These are phyloP conservation scores for Mechanitis mazaeus DNA, from an alignment of 2,888 invertebrate species.

Conservation along the genomic window DNA sequence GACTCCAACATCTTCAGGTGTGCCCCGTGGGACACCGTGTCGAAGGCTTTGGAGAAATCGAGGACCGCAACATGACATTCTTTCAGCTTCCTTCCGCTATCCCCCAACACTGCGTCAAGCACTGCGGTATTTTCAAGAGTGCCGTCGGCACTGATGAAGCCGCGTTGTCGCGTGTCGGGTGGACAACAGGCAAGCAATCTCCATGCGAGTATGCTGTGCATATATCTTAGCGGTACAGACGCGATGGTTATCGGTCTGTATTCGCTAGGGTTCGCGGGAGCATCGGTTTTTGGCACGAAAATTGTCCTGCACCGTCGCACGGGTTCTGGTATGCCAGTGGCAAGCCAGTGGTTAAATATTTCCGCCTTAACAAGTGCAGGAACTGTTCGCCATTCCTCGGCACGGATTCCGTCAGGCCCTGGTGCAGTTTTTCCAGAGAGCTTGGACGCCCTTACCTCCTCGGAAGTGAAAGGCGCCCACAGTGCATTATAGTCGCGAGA, in stretches of 20 bases:
- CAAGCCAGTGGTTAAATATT: constrained; percentile 26
- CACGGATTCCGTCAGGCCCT: constrained; percentile 32
- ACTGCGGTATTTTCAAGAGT: constrained; percentile 43
- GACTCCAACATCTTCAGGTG: constrained; percentile 38
- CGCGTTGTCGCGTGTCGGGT: constrained; percentile 33
- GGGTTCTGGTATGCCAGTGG: constrained; percentile 20
- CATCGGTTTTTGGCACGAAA: constrained; percentile 31
- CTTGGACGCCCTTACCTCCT: constrained; percentile 24
- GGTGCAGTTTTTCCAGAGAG: constrained; percentile 26
- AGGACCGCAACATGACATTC: constrained; percentile 49
- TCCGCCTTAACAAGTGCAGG: constrained; percentile 19
- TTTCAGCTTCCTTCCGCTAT: constrained; percentile 29
- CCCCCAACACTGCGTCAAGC: constrained; percentile 34
- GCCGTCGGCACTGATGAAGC: constrained; percentile 42
- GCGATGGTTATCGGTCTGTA: constrained; percentile 36
- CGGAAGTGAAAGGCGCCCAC: constrained; percentile 24
- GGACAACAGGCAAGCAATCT: constrained; percentile 24
- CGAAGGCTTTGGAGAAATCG: constrained; percentile 61
- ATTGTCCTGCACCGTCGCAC: constrained; percentile 28
- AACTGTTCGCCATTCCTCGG: constrained; percentile 26
- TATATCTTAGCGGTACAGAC: constrained; percentile 35
- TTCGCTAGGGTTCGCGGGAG: constrained; percentile 31
- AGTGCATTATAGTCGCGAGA: constrained; percentile 9
- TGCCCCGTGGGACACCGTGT: constrained; percentile 41
- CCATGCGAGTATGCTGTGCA: constrained; percentile 27